phyloP scores from a whole-genome alignment of 35 echinoderm and acorn worm species.

The Ophiothrix spiculata region DNA sequence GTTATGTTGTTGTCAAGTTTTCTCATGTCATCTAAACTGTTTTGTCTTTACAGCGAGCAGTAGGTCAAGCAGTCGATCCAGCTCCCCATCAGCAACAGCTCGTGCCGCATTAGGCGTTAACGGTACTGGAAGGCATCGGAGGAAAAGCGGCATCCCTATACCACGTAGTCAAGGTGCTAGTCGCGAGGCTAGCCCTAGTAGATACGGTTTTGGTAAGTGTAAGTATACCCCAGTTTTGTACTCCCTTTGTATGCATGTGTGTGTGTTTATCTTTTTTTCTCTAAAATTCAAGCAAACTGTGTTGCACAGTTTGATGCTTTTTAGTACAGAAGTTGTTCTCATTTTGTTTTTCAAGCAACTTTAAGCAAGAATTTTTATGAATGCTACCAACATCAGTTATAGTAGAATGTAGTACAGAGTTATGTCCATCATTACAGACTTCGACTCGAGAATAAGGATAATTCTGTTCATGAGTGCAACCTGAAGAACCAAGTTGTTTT shows the following conservation, averaged over 20 bases:
- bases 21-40: too few relatives aligned
- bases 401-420: too few relatives aligned
- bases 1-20: too few relatives aligned
- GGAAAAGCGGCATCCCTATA: constrained; percentile 90
- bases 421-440: too few relatives aligned
- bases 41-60: constrained; percentile 70
- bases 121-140: constrained; percentile 50
- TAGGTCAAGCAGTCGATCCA: constrained; percentile 79
- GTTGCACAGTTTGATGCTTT: too few relatives aligned
- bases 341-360: too few relatives aligned
- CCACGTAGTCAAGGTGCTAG: constrained; percentile 93
- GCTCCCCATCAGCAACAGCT: constrained; percentile 73
- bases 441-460: too few relatives aligned
- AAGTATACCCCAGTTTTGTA: not conserved
- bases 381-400: too few relatives aligned
- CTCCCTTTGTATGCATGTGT: not conserved
- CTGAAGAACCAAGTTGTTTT: too few relatives aligned
- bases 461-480: too few relatives aligned
- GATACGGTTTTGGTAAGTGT: constrained; percentile 68
- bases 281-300: not conserved
- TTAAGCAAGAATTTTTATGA: too few relatives aligned
- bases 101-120: constrained; percentile 50
- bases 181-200: constrained; percentile 87
- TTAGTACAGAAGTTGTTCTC: too few relatives aligned
- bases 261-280: not conserved